Conservation (phyloP, 2,888 invertebrate genomes). For the Schizotus pectinicornis region DNA sequence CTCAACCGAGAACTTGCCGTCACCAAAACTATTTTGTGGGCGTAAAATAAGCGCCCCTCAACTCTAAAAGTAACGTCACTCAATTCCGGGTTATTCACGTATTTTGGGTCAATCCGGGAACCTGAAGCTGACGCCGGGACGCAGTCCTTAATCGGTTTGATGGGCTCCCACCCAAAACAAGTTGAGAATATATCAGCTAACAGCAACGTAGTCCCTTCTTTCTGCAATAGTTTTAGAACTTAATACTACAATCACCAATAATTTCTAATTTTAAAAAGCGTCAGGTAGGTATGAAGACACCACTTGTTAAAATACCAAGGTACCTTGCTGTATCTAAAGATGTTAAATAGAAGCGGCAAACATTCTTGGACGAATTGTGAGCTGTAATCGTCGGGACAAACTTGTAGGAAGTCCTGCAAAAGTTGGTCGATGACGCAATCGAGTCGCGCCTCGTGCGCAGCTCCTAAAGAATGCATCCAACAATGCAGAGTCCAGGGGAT, state of each 20-base stretch:
- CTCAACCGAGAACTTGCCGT: constrained; percentile 87
- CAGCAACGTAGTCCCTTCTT: constrained; percentile 86
- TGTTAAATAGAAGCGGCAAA: constrained; percentile 86
- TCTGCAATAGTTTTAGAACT: no score
- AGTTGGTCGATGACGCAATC: constrained; percentile 88
- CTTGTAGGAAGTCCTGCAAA: constrained; percentile 87
- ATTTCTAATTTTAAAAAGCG: no score
- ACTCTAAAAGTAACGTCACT: constrained; percentile 93
- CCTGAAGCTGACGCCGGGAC: constrained; percentile 68
- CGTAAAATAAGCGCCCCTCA: constrained; percentile 89
- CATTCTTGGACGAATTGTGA: constrained; percentile 90
- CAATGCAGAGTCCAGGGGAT: constrained; percentile 92
- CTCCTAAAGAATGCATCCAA: constrained; percentile 89
- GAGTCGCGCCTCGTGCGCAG: constrained; percentile 82
- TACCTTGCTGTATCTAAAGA: constrained; percentile 89
- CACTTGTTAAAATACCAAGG: constrained; percentile 28
- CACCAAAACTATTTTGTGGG: constrained; percentile 91
- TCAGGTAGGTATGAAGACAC: no score
- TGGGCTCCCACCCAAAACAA: constrained; percentile 86
- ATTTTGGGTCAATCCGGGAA: constrained; percentile 88
- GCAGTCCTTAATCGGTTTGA: constrained; percentile 76
- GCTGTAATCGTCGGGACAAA: constrained; percentile 88
- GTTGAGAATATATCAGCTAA: constrained; percentile 90
- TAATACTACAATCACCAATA: no score
- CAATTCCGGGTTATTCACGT: constrained; percentile 91